These are phyloP conservation scores for Scaptomyza reducta DNA, from an alignment of 2,888 invertebrate species.

Conservation along the genomic window DNA sequence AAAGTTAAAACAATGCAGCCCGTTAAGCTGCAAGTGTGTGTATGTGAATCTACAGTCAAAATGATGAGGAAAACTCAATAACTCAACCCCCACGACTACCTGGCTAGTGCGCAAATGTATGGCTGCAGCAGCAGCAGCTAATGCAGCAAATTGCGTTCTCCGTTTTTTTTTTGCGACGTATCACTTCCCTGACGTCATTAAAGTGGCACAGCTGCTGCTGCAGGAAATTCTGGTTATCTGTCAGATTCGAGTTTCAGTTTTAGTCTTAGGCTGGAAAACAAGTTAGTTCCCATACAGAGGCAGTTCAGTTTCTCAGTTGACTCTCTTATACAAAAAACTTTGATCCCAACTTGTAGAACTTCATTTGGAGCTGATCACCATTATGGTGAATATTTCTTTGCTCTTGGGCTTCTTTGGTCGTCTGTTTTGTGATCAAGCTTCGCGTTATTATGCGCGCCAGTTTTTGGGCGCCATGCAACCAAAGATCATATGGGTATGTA, in stretches of 20 bases:
- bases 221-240: conserved; percentile 73
- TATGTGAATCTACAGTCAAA: conserved; percentile 26
- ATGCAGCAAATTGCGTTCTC: conserved; percentile 46
- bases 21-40: conserved; percentile 20
- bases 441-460: conserved; percentile 66
- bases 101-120: conserved; percentile 43
- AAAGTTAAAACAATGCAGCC: conserved; percentile 39
- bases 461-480: conserved; percentile 63
- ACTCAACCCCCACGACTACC: conserved; percentile 23
- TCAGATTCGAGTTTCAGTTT: conserved; percentile 22
- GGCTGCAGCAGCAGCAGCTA: conserved; percentile 34
- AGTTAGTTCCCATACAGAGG: conserved; percentile 29
- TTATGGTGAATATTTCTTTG: conserved; percentile 39
- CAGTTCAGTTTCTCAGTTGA: conserved; percentile 8
- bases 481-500: conserved; percentile 10
- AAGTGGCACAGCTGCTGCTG: conserved; percentile 48
- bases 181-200: conserved; percentile 40
- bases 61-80: conserved; percentile 32
- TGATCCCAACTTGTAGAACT: conserved; percentile 18
- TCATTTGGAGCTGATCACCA: conserved; percentile 23
- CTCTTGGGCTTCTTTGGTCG: conserved; percentile 46
- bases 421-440: conserved; percentile 57
- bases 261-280: conserved; percentile 34
- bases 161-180: conserved; percentile 19
- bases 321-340: conserved; percentile 41